phyloP scores from a whole-genome alignment of 1,140 invertebrate species.

The Drosophila lini region DNA sequence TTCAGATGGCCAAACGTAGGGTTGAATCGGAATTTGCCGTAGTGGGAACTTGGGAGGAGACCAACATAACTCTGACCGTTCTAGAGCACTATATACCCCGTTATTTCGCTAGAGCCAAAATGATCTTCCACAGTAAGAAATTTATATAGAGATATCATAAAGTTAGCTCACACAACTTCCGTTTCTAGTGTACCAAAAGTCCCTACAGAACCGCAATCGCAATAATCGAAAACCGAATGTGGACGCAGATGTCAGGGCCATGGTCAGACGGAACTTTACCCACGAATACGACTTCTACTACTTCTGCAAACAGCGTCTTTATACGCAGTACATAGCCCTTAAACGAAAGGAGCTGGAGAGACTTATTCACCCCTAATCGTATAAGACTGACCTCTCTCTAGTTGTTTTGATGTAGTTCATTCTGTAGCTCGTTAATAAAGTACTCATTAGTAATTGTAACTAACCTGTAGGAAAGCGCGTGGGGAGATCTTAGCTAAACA shows the following conservation, averaged over 20 bases:
- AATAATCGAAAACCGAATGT: constrained; percentile 85
- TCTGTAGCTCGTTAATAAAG: constrained; percentile 86
- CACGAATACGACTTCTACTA: constrained; percentile 95
- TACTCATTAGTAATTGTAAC: constrained; percentile 45
- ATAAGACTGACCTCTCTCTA: constrained; percentile 27
- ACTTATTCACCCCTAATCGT: neutral
- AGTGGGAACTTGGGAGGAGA: constrained; percentile 93
- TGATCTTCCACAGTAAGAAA: constrained; percentile 63
- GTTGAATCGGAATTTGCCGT: constrained; percentile 94
- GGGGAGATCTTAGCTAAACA: neutral
- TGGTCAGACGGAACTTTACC: constrained; percentile 93
- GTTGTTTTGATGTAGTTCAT: constrained; percentile 16
- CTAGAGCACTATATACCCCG: constrained; percentile 92
- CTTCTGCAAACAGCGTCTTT: constrained; percentile 93
- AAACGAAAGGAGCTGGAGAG: constrained; percentile 52
- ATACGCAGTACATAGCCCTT: constrained; percentile 91
- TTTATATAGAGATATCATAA: no score
- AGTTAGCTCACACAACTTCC: constrained; percentile 86
- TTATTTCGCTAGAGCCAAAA: constrained; percentile 91
- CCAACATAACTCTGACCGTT: constrained; percentile 92
- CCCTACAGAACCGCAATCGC: constrained; percentile 66
- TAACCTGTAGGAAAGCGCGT: constrained; percentile 19
- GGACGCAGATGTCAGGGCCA: constrained; percentile 91
- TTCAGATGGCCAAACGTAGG: constrained; percentile 92
- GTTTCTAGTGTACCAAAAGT: constrained; percentile 85